Evolutionary conservation across 2,797 vertebrate genomes (phyloP).

Genomic region (Calcarius lapponicus): DNA sequence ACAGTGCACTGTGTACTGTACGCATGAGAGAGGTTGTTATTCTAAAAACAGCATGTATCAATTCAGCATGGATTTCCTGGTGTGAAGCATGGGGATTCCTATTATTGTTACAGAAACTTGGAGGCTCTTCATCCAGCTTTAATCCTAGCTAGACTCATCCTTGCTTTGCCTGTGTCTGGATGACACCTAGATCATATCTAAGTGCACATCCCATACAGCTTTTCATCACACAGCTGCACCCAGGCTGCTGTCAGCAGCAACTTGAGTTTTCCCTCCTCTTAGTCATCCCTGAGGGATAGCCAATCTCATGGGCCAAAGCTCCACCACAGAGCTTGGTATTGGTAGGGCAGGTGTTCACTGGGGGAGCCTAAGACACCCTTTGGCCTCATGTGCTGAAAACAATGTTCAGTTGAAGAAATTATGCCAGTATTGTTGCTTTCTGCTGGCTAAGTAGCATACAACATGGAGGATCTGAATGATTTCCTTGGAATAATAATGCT

Average conservation of each 20-base stretch:
- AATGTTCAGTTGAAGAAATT: not conserved
- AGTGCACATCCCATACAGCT: not conserved
- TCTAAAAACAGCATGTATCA: not conserved
- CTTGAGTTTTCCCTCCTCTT: not conserved
- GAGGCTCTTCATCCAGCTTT: not conserved
- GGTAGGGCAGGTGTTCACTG: not conserved
- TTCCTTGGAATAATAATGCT: not conserved
- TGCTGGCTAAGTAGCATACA: not conserved
- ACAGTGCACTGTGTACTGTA: not conserved
- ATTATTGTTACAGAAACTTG: not conserved
- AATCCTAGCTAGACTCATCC: not conserved
- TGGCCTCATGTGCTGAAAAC: not conserved
- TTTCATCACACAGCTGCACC: not conserved
- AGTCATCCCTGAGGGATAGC: not conserved
- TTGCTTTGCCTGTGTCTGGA: not conserved
- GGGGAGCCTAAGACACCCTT: fast-evolving
- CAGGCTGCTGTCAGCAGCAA: not conserved
- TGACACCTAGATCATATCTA: not conserved
- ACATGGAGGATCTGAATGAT: not conserved
- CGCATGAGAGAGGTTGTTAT: not conserved
- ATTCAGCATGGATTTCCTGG: not conserved
- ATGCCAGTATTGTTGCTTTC: not conserved
- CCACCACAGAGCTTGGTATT: fast-evolving
- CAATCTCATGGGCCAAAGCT: not conserved
- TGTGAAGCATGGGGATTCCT: not conserved